Evolutionary conservation across 2,888 invertebrate species (phyloP).

Genomic region (Rhorus exstirpatorius): DNA sequence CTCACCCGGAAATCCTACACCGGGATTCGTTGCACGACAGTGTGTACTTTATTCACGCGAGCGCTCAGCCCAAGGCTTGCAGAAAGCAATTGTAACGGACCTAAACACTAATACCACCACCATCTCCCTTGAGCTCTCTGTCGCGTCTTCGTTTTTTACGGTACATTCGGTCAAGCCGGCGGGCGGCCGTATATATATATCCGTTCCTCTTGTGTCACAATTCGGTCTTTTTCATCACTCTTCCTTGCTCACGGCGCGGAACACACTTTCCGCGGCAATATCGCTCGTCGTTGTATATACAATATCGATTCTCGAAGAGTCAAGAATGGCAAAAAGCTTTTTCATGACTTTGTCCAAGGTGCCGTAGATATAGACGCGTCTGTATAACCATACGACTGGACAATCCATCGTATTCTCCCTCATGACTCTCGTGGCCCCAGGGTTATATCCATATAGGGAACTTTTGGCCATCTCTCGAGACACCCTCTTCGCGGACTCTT

Average conservation of each 20-base stretch:
- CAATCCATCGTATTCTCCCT: too few species aligned
- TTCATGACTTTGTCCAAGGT: too few species aligned
- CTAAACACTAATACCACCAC: slow-evolving; percentile 77
- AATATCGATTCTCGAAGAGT: too few species aligned
- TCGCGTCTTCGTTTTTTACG: slow-evolving; percentile 32
- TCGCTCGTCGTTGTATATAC: too few species aligned
- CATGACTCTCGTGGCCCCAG: not conserved
- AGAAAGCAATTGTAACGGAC: slow-evolving; percentile 82
- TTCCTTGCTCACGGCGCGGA: not conserved
- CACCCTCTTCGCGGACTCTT: slow-evolving; percentile 48
- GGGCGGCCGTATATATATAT: not conserved
- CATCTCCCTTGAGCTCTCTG: slow-evolving; percentile 20
- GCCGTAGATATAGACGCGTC: too few species aligned
- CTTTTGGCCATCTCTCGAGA: slow-evolving; percentile 30
- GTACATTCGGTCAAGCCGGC: slow-evolving; percentile 1
- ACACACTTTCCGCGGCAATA: too few species aligned
- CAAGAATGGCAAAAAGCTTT: too few species aligned
- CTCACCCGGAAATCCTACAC: too few species aligned
- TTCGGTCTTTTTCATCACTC: not conserved
- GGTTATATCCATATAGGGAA: slow-evolving; percentile 8
- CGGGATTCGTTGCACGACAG: slow-evolving; percentile 19
- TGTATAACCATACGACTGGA: too few species aligned
- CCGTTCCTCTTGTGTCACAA: not conserved
- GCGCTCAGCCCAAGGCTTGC: slow-evolving; percentile 74
- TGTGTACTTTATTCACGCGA: slow-evolving; percentile 80